These are phyloP conservation scores for Vireo griseus DNA, from an alignment of 2,797 vertebrate species.

Conservation along the genomic window DNA sequence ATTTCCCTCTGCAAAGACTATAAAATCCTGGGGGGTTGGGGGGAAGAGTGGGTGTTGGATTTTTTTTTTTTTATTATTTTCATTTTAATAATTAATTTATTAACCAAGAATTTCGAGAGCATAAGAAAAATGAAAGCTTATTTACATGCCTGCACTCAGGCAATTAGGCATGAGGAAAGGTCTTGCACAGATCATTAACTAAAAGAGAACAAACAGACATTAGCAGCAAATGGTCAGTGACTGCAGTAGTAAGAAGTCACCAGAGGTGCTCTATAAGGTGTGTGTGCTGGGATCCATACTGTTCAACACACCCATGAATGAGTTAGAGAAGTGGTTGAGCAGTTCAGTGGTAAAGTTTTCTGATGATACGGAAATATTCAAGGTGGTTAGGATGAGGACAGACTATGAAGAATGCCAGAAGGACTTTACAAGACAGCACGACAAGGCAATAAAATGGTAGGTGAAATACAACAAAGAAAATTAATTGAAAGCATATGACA, in stretches of 20 bases:
- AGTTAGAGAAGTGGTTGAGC: not conserved
- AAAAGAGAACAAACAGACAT: not conserved
- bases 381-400: not conserved
- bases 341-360: not conserved
- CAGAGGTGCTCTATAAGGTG: not conserved
- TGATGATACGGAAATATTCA: not conserved
- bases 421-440: not conserved
- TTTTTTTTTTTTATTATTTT: not conserved
- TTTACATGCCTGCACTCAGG: not conserved
- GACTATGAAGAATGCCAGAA: conserved; percentile 1
- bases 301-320: not conserved
- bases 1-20: not conserved
- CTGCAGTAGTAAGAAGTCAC: not conserved
- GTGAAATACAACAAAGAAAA: not conserved
- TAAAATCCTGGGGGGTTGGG: not conserved
- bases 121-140: not conserved
- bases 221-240: not conserved
- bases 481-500: not conserved
- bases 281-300: not conserved
- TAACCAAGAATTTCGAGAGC: not conserved
- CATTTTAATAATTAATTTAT: not conserved
- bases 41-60: not conserved
- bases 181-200: not conserved
- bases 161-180: not conserved
- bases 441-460: conserved; percentile 9